Base-by-base conservation (phyloP, 2,113 vertebrate genomes). In the Centropristis striata region DNA sequence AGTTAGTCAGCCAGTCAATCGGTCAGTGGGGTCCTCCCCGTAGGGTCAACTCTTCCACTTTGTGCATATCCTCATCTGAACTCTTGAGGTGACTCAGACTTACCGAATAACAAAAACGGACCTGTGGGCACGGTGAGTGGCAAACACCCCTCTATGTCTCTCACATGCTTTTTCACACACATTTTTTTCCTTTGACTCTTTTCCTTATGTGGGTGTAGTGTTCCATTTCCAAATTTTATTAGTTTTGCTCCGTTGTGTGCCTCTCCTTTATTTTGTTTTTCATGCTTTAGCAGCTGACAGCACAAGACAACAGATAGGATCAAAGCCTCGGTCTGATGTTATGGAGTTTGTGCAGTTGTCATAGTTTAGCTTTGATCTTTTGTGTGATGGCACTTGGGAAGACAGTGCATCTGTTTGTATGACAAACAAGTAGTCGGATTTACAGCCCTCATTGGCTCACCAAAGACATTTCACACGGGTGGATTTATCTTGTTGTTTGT, bases 81-180 rank as follows among this genome's bases (percentile, higher is more conserved):
- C 90, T 88, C 86, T 66, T 76, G 71, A 85, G 69, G 60, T 80
- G 83, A 83, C 84, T 88, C 89, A 88, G 46, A 71, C 61, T 65
- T 46, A 18, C 58, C 61, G 39, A 76, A 53, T 23, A 82, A 60
- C 55, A 72, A 63, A 63, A 51, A 20, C 55, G 65, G 83, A 91
- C 81, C 83, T 74, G 78, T 71, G 86, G 77, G 68, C 86, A 86
- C 47, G 92, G 94, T 94, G 86, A 91, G 94, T 94, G 49, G 65
- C 67, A 83, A 79, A 80, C 69, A 63, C 58, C 58, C 15, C 39
- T 74, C 79, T 89, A 66, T 75, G 25, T 78, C 67, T 75, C 75
- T 81, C 49, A 60, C 60, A 58, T 60, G 51, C 66, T 84, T 77
- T 67, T 66, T 71, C 39, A 37, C 44, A 69, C 78, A 44, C 60